A percentile compares a stretch with the other conserved stretches of the same genome.
phyloP scores from a whole-genome alignment of 2,888 invertebrate genomes.

The Phengaris arion region DNA sequence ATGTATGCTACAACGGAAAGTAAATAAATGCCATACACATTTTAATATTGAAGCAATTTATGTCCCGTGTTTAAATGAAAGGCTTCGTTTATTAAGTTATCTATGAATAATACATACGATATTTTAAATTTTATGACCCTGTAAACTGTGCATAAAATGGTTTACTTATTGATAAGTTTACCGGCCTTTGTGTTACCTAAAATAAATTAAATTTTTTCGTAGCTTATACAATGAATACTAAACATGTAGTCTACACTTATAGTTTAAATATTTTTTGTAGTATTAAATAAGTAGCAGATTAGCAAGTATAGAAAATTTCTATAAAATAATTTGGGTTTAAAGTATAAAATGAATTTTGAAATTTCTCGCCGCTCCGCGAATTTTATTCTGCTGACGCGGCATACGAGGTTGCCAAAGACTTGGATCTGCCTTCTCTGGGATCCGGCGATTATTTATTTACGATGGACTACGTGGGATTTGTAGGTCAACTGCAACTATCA shows the following conservation, averaged over 20 bases:
- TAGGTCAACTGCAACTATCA: neutral
- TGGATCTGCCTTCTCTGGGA: constrained; percentile 28
- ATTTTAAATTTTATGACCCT: neutral
- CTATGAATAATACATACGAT: neutral
- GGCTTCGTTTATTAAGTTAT: constrained; percentile 17
- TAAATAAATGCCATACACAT: constrained; percentile 1
- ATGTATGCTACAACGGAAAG: constrained; percentile 21
- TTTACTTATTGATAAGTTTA: neutral
- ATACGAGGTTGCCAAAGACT: constrained; percentile 43
- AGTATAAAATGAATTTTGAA: constrained; percentile 35
- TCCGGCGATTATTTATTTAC: constrained; percentile 32
- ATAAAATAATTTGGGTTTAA: constrained; percentile 29
- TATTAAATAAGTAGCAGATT: constrained; percentile 10
- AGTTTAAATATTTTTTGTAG: neutral
- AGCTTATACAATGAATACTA: neutral
- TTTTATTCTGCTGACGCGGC: constrained; percentile 36
- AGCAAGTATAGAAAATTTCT: neutral
- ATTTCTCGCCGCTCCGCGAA: constrained; percentile 33
- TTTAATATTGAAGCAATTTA: constrained; percentile 18
- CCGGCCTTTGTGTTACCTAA: neutral
- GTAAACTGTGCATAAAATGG: neutral
- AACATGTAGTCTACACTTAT: neutral
- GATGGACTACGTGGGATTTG: constrained; percentile 9
- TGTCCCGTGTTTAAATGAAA: neutral
- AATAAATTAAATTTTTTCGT: neutral